Base-by-base conservation (phyloP, 2,113 vertebrate species). In the Pyxicephalus adspersus region DNA sequence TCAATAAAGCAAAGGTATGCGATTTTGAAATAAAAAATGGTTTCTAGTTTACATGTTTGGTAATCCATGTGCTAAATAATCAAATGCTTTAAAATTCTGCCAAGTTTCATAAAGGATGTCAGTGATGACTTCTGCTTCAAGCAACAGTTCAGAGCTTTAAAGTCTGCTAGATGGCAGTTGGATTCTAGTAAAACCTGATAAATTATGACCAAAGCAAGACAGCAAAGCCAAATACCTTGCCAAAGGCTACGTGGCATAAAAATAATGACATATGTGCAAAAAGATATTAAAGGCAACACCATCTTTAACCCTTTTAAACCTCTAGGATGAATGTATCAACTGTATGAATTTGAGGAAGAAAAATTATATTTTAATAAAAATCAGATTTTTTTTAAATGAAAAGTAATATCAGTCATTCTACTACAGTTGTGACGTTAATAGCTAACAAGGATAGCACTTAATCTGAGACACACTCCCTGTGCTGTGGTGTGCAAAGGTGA, bases 211-310 rank as follows among this genome's bases (percentile, higher is more conserved):
- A 23, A 23, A 67, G 65, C n/a, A 15, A 50, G 34, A 45, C 38
- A 67, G 19, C 2, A n/a, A 13, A 45, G 65, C 65, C 65, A 67
- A 67, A n/a, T 3, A 15, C 34, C 20, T 20, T 67, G 65, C 65
- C 65, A 67, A 67, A 67, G 65, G 65, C 65, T 67, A 67, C 65
- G 50, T 38, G 45, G 19, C 34, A 67, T 67, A 67, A 45, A 67
- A 22, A 67, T 67, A 23, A 67, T 67, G 38, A 67, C 22, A 67
- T 34, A 38, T 67, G 34, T 38, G 34, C 26, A 61, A 61, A 7
- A 22, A 61, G 58, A 61, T 61, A 61, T 61, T 61, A 61, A 25
- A 23, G 22, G 58, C 22, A 23, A 22, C 16, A 25, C 58, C 16
- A 61, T 16, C 22, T 25, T 61, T 61, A 25, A 61, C 58, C 58